Evolutionary conservation across 2,888 invertebrate genomes (phyloP), one percentile per base, ranked within the genome.

Genomic region (Drosophila nigricruria): DNA sequence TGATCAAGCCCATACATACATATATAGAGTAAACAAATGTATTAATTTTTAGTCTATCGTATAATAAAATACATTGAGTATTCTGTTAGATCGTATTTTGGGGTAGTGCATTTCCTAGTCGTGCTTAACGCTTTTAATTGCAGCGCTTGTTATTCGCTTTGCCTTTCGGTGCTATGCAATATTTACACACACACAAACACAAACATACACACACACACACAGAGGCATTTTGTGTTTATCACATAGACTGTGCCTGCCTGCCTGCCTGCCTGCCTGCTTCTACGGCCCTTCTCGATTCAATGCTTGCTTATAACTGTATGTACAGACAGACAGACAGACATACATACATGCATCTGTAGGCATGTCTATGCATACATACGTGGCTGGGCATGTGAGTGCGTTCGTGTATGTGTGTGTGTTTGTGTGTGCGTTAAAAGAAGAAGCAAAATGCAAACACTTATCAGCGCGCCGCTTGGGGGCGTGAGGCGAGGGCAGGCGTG

Each of bases 371-470:
- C 34, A 23, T 34, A 16, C 18, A 32, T 14, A 30, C 18, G 27
- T 27, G 30, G 47, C 23, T 6, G 14, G 20, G 10, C 25, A 32
- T 14, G 23, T 27, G 27, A n/a, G n/a, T n/a, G n/a, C n/a, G n/a
- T n/a, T n/a, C 18, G 50, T 32, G 16, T 20, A 14, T 20, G 32
- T 16, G 32, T 14, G 14, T 30, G 30, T 32, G 32, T 32, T 30
- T 32, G 36, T 38, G 25, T 38, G 53, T 25, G 25, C 2, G 20
- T 3, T 12, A 53, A 40, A 16, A 23, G 20, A 32, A 49, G 10
- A 32, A n/a, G 49, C 32, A 34, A 25, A 79, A 70, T 76, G 82
- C 73, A 82, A 77, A 72, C 80, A 77, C 80, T 85, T 82, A 85
- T 82, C 82, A 82, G 61, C 30, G 42, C 34, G 25, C 30, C 34